Base-by-base conservation (phyloP, 64 coral and sea anemone species). In the Acropora yongei region DNA sequence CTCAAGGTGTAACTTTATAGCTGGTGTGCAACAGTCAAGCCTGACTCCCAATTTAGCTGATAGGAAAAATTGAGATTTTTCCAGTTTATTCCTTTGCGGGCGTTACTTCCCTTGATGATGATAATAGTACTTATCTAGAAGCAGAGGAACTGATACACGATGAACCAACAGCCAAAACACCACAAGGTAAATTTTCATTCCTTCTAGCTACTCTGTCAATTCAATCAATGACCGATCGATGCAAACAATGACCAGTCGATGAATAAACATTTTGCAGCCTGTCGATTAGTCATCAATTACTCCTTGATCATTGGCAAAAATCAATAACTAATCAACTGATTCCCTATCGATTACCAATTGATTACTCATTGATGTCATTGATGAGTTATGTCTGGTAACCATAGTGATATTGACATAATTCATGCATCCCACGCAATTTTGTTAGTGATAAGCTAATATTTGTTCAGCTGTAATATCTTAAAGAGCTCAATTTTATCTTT, bases 281-380 rank as follows among this genome's bases (percentile, higher is more conserved):
- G 6, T 79, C 46, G 47, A 79, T 57, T 79, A 79, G 77, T 79
- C 77, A 79, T 53, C 47, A 17, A 79, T 79, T 79, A 79, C 77
- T 79, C 77, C 49, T 51, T 79, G 77, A 79, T 79, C 77, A 79
- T 79, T 47, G 48, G 47, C 77, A 79, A 79, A 51, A 79, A 79
- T 79, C 77, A 77, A 30, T 11, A 49, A 14, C 17, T 14, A 3
- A 18, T n/a, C n/a, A n/a, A n/a, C n/a, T n/a, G n/a, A n/a, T n/a
- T n/a, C n/a, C n/a, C n/a, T n/a, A n/a, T n/a, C n/a, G n/a, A n/a
- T n/a, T n/a, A n/a, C n/a, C n/a, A n/a, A n/a, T n/a, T n/a, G n/a
- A n/a, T n/a, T n/a, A n/a, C n/a, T n/a, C n/a, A n/a, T n/a, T n/a
- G n/a, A n/a, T n/a, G n/a, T n/a, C n/a, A n/a, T n/a, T n/a, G n/a